phyloP scores from a whole-genome alignment of 2,113 vertebrate species.

The Seriola rivoliana region DNA sequence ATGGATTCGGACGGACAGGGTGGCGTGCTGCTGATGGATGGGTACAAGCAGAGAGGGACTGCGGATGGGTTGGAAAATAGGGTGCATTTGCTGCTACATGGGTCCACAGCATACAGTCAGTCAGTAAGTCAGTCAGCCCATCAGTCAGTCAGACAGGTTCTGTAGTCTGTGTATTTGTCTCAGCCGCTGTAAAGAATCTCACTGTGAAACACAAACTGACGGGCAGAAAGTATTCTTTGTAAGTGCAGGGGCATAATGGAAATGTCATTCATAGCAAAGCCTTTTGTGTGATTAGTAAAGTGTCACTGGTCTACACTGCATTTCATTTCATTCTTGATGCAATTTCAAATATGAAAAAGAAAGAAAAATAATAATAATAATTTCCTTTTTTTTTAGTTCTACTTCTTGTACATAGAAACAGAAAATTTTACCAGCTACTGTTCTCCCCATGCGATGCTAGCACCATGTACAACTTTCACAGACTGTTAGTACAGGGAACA shows the following conservation, averaged over 20 bases:
- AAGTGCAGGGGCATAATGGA: background rate
- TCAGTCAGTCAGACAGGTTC: constrained; percentile 3
- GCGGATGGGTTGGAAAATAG: constrained; percentile 36
- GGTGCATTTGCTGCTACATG: constrained; percentile 21
- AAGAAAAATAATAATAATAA: background rate
- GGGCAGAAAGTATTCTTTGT: background rate
- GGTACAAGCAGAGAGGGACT: constrained; percentile 10
- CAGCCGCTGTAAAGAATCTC: background rate
- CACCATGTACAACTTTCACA: too few relatives aligned
- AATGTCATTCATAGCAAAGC: background rate
- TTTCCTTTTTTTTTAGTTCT: background rate
- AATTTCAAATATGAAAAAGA: background rate
- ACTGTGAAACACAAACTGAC: background rate
- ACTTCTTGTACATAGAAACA: background rate
- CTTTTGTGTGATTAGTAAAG: background rate
- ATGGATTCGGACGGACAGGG: constrained; percentile 70
- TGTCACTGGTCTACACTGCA: background rate
- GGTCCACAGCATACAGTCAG: constrained; percentile 24
- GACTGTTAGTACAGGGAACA: too few relatives aligned
- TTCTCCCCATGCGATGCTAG: background rate
- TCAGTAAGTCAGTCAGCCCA: background rate
- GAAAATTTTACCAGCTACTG: background rate
- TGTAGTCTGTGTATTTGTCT: constrained; percentile 10
- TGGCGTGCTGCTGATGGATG: constrained; percentile 50
- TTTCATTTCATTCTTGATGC: background rate